Conservation (phyloP, 2,113 vertebrate genomes). For the Crotalus tigris region DNA sequence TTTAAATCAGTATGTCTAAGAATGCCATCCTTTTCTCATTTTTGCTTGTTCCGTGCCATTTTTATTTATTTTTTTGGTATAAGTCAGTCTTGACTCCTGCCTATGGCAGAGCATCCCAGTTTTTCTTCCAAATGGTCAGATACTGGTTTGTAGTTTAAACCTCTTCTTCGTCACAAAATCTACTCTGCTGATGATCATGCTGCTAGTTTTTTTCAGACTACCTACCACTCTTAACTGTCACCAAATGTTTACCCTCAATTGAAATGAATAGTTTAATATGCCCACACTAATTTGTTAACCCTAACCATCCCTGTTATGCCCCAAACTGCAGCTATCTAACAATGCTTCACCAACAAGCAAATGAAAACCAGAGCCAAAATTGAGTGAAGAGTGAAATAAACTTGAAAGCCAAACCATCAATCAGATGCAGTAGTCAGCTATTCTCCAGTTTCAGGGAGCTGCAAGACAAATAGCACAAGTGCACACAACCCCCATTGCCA, state of each 20-base stretch:
- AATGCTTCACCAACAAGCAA: neutral
- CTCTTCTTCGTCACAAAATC: neutral
- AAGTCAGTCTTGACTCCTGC: neutral
- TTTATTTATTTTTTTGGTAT: neutral
- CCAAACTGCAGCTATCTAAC: neutral
- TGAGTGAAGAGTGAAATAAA: neutral
- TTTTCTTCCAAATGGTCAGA: neutral
- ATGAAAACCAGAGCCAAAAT: neutral
- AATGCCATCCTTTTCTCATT: neutral
- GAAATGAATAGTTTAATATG: neutral
- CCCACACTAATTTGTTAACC: neutral
- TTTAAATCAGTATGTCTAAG: neutral
- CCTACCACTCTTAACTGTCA: neutral
- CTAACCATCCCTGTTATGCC: neutral
- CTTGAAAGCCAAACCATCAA: neutral
- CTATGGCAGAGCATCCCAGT: neutral
- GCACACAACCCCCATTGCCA: neutral
- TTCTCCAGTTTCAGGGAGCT: neutral
- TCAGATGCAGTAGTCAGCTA: neutral
- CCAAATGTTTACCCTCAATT: neutral
- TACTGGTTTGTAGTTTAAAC: neutral
- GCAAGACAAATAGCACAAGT: neutral
- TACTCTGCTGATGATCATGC: neutral
- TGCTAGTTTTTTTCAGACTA: neutral
- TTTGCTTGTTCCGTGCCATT: neutral